Conservation (phyloP, 2,888 invertebrate species). For the Lepidocyrtoides sp. region DNA sequence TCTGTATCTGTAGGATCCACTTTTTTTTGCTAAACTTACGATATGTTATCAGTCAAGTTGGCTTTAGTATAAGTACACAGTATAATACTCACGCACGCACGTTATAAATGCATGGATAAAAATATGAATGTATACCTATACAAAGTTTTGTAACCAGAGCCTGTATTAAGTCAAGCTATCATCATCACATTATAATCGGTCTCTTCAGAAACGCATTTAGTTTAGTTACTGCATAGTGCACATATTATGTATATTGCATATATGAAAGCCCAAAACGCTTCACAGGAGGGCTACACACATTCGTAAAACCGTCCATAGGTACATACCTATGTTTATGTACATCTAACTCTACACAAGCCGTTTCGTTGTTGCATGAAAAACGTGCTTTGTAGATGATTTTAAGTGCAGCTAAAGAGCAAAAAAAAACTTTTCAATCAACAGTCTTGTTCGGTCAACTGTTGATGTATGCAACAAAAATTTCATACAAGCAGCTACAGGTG, state of each 20-base stretch:
- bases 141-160: neutral
- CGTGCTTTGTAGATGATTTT: conserved; percentile 52
- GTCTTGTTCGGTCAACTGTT: conserved; percentile 24
- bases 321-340: neutral
- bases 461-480: conserved; percentile 6
- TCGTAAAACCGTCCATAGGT: neutral
- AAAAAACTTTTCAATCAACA: conserved; percentile 13
- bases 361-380: conserved; percentile 55
- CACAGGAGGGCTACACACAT: too few species aligned
- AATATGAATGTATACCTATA: neutral
- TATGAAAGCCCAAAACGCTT: too few species aligned
- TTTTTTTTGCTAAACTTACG: conserved; percentile 7
- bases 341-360: neutral
- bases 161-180: conserved; percentile 19
- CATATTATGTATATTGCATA: too few species aligned
- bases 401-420: neutral
- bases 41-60: neutral
- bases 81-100: neutral
- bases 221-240: conserved; percentile 34
- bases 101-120: neutral
- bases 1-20: conserved; percentile 1
- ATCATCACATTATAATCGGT: neutral
- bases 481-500: neutral
- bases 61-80: neutral
- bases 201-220: conserved; percentile 29